A percentile compares a stretch with the other conserved stretches of the same genome.
phyloP scores from a whole-genome alignment of 2,113 vertebrate species.

The Plotosus lineatus region DNA sequence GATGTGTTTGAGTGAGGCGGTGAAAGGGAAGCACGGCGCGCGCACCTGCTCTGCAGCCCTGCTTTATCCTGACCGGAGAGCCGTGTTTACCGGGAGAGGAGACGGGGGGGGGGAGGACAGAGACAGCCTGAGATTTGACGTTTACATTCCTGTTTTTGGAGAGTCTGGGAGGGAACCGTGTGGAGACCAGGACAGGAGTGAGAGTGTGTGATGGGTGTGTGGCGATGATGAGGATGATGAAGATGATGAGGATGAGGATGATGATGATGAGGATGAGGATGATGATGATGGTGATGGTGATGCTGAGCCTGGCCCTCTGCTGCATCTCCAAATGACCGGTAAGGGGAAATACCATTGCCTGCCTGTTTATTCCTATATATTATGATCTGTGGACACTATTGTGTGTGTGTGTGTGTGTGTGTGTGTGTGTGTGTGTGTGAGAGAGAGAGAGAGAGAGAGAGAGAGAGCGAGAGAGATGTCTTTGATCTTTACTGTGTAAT shows the following conservation, averaged over 20 bases:
- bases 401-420: neutral
- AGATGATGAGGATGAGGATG: conserved; percentile 35
- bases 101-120: too few relatives aligned
- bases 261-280: conserved; percentile 28
- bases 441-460: neutral
- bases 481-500: conserved; percentile 6
- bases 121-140: too few relatives aligned
- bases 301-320: conserved; percentile 59
- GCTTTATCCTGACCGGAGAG: neutral
- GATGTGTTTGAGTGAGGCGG: neutral
- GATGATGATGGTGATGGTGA: conserved; percentile 55
- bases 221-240: conserved; percentile 21
- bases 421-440: neutral
- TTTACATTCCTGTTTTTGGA: neutral
- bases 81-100: neutral
- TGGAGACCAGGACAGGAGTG: neutral
- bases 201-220: neutral
- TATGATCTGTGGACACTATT: neutral
- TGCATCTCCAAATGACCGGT: conserved; percentile 72
- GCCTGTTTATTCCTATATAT: neutral
- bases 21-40: neutral
- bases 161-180: neutral
- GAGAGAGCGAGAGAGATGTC: neutral
- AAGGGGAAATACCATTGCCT: conserved; percentile 35
- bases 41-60: neutral